phyloP scores from a whole-genome alignment of 35 echinoderm and acorn worm genomes.

The Ophiothrix spiculata region DNA sequence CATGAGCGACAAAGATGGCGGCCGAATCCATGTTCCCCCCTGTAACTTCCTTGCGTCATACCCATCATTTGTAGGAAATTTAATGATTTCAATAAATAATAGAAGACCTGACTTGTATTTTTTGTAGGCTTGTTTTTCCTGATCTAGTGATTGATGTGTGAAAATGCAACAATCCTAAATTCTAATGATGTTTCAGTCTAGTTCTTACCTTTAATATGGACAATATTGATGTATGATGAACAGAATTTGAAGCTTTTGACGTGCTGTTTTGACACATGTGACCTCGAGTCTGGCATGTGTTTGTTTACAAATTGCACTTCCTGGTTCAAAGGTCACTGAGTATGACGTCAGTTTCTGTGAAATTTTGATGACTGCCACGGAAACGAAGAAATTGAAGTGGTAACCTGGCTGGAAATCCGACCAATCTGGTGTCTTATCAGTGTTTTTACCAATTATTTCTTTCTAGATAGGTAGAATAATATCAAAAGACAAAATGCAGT shows the following conservation, averaged over 20 bases:
- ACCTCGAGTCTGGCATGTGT: background rate
- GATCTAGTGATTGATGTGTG: too few species aligned
- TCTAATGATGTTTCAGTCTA: background rate
- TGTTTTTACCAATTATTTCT: constrained; percentile 26
- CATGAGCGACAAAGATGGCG: too few species aligned
- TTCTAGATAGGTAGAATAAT: background rate
- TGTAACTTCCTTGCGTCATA: too few species aligned
- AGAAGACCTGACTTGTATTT: too few species aligned
- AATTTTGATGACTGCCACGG: background rate
- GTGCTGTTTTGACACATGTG: background rate
- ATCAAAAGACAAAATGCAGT: constrained; percentile 60
- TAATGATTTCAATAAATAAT: too few species aligned
- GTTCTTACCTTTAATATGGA: background rate
- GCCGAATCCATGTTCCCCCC: too few species aligned
- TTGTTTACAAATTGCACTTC: too few species aligned
- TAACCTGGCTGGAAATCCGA: background rate
- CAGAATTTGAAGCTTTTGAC: background rate
- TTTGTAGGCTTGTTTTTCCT: constrained; percentile 4
- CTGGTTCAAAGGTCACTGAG: background rate
- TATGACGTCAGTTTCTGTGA: too few species aligned
- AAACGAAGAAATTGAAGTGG: background rate
- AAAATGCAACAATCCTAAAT: background rate
- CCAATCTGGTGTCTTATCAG: background rate
- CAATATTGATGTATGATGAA: background rate
- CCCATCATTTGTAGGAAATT: too few species aligned